Evolutionary conservation across 1,140 invertebrate genomes (phyloP).

Genomic region (Plutomurus gul): DNA sequence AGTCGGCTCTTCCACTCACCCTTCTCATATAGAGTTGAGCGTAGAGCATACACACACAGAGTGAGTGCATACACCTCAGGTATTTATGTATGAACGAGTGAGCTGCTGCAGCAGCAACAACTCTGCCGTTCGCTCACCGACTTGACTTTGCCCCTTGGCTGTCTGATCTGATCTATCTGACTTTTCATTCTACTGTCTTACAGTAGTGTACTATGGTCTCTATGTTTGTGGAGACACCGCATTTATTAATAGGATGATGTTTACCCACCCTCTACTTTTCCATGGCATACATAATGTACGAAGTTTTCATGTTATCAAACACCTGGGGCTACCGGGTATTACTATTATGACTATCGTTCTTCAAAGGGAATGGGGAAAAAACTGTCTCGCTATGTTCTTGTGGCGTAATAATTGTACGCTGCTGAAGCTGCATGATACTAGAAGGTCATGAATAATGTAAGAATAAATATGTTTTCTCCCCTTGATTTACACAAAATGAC

Average conservation of each 20-base stretch:
- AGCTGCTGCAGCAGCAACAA: not conserved
- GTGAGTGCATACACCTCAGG: too few relatives aligned
- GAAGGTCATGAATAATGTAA: too few relatives aligned
- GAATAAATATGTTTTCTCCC: too few relatives aligned
- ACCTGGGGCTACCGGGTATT: conserved; percentile 20
- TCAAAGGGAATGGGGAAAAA: too few relatives aligned
- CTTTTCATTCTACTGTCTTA: not conserved
- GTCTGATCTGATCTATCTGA: conserved; percentile 26
- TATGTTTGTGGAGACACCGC: not conserved
- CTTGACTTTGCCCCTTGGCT: not conserved
- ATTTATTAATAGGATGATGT: not conserved
- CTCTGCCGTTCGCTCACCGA: not conserved
- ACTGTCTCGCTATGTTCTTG: too few relatives aligned
- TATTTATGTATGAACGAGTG: not conserved
- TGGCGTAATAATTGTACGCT: too few relatives aligned
- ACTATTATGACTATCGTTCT: too few relatives aligned
- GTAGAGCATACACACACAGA: too few relatives aligned
- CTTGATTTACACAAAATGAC: not conserved
- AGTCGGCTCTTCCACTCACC: not conserved
- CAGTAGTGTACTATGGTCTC: not conserved
- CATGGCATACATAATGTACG: conserved; percentile 5
- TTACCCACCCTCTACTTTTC: not conserved
- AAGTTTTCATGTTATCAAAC: not conserved
- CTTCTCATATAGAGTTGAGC: not conserved
- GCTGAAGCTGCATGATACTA: too few relatives aligned